Conservation (phyloP, 2,888 invertebrate species). For the Coenonympha arcania region DNA sequence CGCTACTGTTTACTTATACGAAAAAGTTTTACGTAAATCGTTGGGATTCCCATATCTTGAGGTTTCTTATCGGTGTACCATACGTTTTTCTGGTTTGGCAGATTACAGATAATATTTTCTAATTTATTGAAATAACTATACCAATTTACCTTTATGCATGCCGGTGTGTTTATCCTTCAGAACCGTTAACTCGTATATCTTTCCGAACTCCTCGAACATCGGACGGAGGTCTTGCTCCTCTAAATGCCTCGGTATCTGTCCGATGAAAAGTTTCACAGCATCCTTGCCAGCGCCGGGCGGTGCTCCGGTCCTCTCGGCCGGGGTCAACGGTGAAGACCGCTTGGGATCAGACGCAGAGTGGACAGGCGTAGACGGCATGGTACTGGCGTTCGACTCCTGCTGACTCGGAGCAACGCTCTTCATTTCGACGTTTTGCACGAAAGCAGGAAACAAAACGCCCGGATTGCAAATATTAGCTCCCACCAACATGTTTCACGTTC, state of each 20-base stretch:
- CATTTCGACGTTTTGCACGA: conserved; percentile 44
- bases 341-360: conserved; percentile 43
- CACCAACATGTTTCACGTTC: conserved; percentile 65
- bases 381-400: conserved; percentile 46
- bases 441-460: conserved; percentile 51
- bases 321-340: conserved; percentile 50
- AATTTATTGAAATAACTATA: no score
- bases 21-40: no score
- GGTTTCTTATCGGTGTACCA: no score
- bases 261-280: conserved; percentile 90
- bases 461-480: conserved; percentile 58
- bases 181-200: conserved; percentile 94
- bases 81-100: no score
- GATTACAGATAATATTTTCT: no score
- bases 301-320: conserved; percentile 62
- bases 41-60: no score
- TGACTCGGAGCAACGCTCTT: conserved; percentile 32
- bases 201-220: conserved; percentile 93
- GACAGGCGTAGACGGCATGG: conserved; percentile 66
- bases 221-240: conserved; percentile 91
- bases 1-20: no score
- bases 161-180: conserved; percentile 96
- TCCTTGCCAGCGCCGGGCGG: conserved; percentile 69
- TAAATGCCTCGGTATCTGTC: conserved; percentile 92
- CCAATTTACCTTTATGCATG: conserved; percentile 87